These are phyloP conservation scores for Eretmochelys imbricata DNA, from an alignment of 2,113 vertebrate species.

Conservation along the genomic window DNA sequence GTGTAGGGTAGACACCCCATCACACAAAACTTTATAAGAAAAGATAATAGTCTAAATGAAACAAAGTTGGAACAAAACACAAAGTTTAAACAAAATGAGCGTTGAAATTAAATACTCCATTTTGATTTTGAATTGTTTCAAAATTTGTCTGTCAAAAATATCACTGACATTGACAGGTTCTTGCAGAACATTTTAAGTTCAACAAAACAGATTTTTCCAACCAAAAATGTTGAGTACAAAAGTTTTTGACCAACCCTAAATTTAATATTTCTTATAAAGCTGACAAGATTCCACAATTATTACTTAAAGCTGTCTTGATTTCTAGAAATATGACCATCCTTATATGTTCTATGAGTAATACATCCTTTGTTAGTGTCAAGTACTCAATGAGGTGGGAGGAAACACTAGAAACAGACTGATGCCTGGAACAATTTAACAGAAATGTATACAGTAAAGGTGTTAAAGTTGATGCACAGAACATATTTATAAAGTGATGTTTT, in stretches of 20 bases:
- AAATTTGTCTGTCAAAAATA: neutral
- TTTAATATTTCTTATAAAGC: constrained; percentile 12
- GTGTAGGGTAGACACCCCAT: neutral
- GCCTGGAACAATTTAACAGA: neutral
- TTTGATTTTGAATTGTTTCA: neutral
- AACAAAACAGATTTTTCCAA: neutral
- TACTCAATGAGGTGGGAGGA: neutral
- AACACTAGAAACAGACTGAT: neutral
- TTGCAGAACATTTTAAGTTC: neutral
- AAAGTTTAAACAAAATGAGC: neutral
- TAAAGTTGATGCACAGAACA: neutral
- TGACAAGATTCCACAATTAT: neutral
- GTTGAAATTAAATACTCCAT: neutral
- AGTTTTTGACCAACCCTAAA: neutral
- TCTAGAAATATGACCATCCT: neutral
- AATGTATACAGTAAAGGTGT: neutral
- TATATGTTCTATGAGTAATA: accelerated
- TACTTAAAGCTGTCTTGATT: neutral
- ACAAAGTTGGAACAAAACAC: neutral
- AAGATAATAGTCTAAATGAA: neutral
- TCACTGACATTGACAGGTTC: neutral
- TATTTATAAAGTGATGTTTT: neutral
- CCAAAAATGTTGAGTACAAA: neutral
- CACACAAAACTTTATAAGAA: neutral
- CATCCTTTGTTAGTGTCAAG: neutral